Conservation (phyloP, 2,888 invertebrate species). For the Epiblema foenella region DNA sequence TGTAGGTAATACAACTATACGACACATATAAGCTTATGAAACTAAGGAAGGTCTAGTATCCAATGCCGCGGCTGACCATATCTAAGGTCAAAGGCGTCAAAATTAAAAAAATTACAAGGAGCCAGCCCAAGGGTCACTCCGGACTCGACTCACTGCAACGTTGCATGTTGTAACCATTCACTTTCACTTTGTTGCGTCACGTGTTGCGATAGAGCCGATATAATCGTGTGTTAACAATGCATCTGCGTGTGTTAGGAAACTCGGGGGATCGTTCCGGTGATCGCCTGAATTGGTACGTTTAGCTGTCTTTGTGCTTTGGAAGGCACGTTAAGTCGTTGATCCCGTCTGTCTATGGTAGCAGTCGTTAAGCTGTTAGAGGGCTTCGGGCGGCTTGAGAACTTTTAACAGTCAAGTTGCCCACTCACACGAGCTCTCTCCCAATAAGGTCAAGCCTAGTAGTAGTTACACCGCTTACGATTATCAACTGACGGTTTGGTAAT, state of each 20-base stretch:
- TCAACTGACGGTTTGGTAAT: too few species aligned
- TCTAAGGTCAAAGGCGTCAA: conserved; percentile 8
- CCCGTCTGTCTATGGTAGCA: too few species aligned
- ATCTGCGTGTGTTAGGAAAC: conserved; percentile 38
- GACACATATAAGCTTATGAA: too few species aligned
- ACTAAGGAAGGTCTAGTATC: background rate
- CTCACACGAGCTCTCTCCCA: too few species aligned
- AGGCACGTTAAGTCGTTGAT: too few species aligned
- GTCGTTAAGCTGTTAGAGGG: too few species aligned
- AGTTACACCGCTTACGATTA: too few species aligned
- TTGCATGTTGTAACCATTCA: conserved; percentile 76
- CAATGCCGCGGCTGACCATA: conserved; percentile 1
- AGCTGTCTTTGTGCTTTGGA: background rate
- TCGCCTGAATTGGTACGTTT: background rate
- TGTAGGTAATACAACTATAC: too few species aligned
- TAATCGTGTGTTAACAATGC: conserved; percentile 56
- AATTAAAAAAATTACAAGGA: conserved; percentile 14
- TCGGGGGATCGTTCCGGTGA: conserved; percentile 24
- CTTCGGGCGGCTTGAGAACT: too few species aligned
- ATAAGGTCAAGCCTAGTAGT: too few species aligned
- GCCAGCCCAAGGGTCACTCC: conserved; percentile 51
- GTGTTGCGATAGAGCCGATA: conserved; percentile 47
- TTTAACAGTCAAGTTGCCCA: too few species aligned
- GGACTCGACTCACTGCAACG: conserved; percentile 73
- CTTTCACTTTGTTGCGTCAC: conserved; percentile 80